Base-by-base conservation (phyloP, 2,113 vertebrate species). In the Melospiza melodia region DNA sequence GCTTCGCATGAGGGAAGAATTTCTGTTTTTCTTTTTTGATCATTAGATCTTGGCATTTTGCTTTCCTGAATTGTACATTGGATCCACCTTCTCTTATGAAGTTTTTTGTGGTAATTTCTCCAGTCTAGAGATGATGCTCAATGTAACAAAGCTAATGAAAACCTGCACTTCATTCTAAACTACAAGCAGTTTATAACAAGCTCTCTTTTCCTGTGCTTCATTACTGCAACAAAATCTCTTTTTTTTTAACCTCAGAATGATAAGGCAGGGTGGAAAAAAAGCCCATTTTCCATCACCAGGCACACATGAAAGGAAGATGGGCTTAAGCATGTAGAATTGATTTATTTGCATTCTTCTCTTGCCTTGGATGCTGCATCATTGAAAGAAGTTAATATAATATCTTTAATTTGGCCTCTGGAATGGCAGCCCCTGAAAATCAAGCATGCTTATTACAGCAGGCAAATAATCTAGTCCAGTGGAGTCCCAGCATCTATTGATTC, bases 261-360 rank as follows among this genome's bases (percentile, higher is more conserved):
- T 95, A 97, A 97, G 87, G 72, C 80, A 92, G 85, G 52, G 49
- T 95, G 75, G 65, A 90, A 94, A 94, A 82, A 63, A 52, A 28
- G 8, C 2, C 4, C 5, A 37, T 90, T 95, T 96, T 95, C 91
- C 59, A 94, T 97, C 84, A 79, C 66, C 44, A 94, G 81, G 81
- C 61, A 5, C 37, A 52, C 90, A 94, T 93, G 94, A 96, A 96
- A 97, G 59, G 28, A 88, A 97, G 94, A 95, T 95, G 95, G 95
- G 65, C 59, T 95, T 92, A 97, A 97, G 94, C 96, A 97, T 97
- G 94, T 87, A 97, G 89, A 98, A 98, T 97, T 97, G 96, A 97
- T 98, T 97, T 97, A 97, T 97, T 98, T 98, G 79, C 94, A 97
- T 98, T 97, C 94, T 97, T 95, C 93, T 96, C 48, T 97, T 97